Evolutionary conservation across 2,113 vertebrate genomes (phyloP), one percentile per base, ranked within the genome.

Genomic region (Tylochromis polylepis): DNA sequence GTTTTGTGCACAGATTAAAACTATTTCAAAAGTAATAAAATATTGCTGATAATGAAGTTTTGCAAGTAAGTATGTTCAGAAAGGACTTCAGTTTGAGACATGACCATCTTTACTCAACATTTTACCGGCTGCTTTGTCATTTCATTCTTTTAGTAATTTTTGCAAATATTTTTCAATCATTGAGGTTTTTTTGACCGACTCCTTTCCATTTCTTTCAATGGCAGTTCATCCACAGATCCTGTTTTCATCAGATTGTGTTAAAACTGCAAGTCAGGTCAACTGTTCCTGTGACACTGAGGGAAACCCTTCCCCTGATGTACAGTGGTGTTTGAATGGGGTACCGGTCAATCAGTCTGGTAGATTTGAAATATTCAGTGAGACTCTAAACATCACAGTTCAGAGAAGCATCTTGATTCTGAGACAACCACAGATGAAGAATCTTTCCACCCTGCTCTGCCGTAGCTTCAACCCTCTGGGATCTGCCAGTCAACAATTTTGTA

Each of bases 201-300:
- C 2, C 12, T 31, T 11, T 59, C 8, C 18, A 5, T 72, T 24
- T 46, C 38, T 43, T 72, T 27, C 1, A 43, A 46, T 29, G 22
- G 27, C 67, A 72, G 67, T 70, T 70, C 38, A 79, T 65, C 83
- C 89, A 53, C 46, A 57, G 78, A 92, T 91, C 82, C 49, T 87
- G 49, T 4, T 27, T 18, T 89, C 81, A 46, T 88, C 81, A 51
- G 14, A 20, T 3, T 92, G 91, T 58, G 77, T 4, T 38, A 56
- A 16, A 72, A 27, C 82, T 51, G 15, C 3, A 55, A 8, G 5
- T 38, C 56, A 80, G 22, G 11, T 93, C 24, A 85, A 2, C 58
- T 93, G 92, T 72, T 88, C 77, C 36, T 93, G 92, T 89, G 75
- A 81, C 51, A 31, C 57, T 46, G 56, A 43, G 8, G 92, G 92